Conservation (phyloP, 2,888 invertebrate species). For the Perizoma flavofasciatum region DNA sequence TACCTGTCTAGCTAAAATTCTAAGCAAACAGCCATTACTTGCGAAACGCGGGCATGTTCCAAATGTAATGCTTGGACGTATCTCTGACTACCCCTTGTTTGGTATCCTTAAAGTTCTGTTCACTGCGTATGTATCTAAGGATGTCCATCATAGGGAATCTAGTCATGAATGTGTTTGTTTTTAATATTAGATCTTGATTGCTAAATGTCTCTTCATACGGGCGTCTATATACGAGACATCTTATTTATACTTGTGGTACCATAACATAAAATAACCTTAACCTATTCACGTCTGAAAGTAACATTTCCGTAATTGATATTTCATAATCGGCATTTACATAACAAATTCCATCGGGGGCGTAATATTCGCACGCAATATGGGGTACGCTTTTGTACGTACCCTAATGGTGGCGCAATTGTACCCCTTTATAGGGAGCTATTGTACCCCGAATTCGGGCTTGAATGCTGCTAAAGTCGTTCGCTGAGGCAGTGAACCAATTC, state of each 20-base stretch:
- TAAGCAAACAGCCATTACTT: too few species aligned
- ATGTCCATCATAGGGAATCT: too few species aligned
- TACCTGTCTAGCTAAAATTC: too few species aligned
- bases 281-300: slow-evolving; percentile 13
- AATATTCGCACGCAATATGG: slow-evolving; percentile 40
- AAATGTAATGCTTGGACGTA: too few species aligned
- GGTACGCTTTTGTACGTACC: slow-evolving; percentile 32
- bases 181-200: too few species aligned
- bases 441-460: slow-evolving; percentile 30
- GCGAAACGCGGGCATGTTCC: too few species aligned
- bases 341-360: slow-evolving; percentile 32
- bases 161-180: too few species aligned
- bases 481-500: slow-evolving; percentile 37
- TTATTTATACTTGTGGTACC: not conserved
- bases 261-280: slow-evolving; percentile 4
- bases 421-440: slow-evolving; percentile 31
- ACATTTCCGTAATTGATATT: slow-evolving; percentile 38
- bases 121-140: too few species aligned
- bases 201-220: too few species aligned
- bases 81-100: too few species aligned
- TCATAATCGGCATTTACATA: slow-evolving; percentile 41
- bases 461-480: slow-evolving; percentile 34
- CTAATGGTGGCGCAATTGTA: slow-evolving; percentile 34
- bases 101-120: too few species aligned
- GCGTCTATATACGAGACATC: too few species aligned